Evolutionary conservation across 2,113 vertebrate species (phyloP).

Genomic region (Antennarius striatus): DNA sequence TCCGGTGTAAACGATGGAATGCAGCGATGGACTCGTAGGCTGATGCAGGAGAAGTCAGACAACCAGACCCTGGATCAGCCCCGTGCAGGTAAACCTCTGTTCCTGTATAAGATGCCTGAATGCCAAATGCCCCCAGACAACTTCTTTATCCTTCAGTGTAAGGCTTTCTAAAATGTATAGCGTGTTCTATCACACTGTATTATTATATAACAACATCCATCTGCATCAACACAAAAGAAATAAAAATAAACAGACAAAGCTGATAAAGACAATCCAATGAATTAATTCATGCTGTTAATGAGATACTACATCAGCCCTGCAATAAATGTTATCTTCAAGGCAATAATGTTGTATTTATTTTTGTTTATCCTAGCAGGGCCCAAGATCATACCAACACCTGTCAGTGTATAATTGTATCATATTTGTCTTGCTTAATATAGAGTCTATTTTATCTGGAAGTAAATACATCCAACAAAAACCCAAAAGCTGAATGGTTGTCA

Average conservation of each 20-base stretch:
- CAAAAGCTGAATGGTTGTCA: no score
- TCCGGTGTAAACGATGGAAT: slow-evolving; percentile 35
- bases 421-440: no score
- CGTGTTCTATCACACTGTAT: not conserved
- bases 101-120: not conserved
- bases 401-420: no score
- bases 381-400: no score
- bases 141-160: not conserved
- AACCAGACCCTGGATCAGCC: slow-evolving; percentile 76
- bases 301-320: not conserved
- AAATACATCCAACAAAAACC: no score
- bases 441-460: no score
- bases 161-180: not conserved
- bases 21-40: slow-evolving; percentile 69
- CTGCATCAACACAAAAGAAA: no score
- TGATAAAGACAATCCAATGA: not conserved
- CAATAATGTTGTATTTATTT: no score
- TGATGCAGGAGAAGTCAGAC: slow-evolving; percentile 74
- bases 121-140: not conserved
- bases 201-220: no score
- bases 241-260: not conserved
- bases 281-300: not conserved
- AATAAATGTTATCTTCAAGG: not conserved
- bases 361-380: not conserved
- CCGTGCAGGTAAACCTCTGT: slow-evolving; percentile 73